Evolutionary conservation across 2,797 vertebrate genomes (phyloP), one percentile per base, ranked within the genome.

Genomic region (Nannoperca australis): DNA sequence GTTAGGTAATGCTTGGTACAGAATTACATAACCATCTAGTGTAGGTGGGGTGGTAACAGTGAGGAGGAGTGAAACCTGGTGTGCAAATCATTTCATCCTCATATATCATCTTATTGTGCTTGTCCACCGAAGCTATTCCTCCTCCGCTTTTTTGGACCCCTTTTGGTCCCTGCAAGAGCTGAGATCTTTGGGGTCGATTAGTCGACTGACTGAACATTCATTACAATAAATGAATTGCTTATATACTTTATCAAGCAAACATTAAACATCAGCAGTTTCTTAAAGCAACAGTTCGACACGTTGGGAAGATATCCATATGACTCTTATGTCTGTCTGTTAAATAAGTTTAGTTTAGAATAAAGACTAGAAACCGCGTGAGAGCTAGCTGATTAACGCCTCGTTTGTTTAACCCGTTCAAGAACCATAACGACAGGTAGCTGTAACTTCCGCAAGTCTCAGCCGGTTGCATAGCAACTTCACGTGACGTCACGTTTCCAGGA

Each of bases 1-100:
- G 91, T 92, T 93, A 91, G 89, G 86, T 91, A 93, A 93, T 80
- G 87, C 78, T 68, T 78, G 73, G 81, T 88, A 81, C 83, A 7
- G 70, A 76, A 87, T 93, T 93, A 92, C 86, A 93, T 93, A 93
- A 93, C 36, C 65, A 50, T 20, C 24, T 56, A 71, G 83, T 88
- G 88, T 89, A 87, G 88, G 92, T 89, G 88, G 84, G 90, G 79
- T 88, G 91, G 71, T 40, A 86, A 73, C 79, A 89, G 81, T 86
- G 86, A 91, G 89, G 89, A 85, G 86, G 89, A 89, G 84, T 84
- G 83, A 87, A 87, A 86, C 75, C 76, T 90, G 85, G 62, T 87
- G 88, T 60, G 73, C 70, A 83, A 78, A 82, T 58, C 83, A 68
- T 70, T 79, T 80, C 82, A 74, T 82, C 74, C 63, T 71, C 68